phyloP scores from a whole-genome alignment of 2,797 vertebrate genomes.

The Amblyopsis hoosieri region DNA sequence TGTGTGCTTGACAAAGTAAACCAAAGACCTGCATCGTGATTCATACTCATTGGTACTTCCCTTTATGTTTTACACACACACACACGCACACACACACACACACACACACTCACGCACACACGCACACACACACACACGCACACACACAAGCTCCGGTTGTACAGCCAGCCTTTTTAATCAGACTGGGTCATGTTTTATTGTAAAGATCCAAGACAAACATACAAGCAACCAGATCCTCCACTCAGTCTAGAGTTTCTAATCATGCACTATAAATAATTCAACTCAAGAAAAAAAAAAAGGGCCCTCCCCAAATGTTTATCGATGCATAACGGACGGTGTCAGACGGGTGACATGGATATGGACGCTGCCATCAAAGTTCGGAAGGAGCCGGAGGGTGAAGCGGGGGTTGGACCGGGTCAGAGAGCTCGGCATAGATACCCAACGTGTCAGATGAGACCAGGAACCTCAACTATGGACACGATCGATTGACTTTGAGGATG shows the following conservation, averaged over 20 bases:
- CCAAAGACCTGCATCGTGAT: too few relatives aligned
- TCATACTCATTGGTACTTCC: background rate
- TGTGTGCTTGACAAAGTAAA: too few relatives aligned
- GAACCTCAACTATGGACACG: slow-evolving; percentile 54
- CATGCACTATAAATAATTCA: slow-evolving; percentile 90
- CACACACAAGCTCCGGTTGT: slow-evolving; percentile 27
- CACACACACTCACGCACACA: slow-evolving; percentile 22
- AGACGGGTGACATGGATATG: slow-evolving; percentile 81
- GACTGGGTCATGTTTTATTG: slow-evolving; percentile 76
- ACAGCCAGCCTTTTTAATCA: slow-evolving; percentile 65
- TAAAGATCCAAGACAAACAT: slow-evolving; percentile 80
- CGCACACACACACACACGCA: slow-evolving; percentile 15
- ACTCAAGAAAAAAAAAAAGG: slow-evolving; percentile 81
- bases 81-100: slow-evolving; percentile 11
- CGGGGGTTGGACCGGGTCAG: slow-evolving; percentile 60
- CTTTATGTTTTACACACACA: background rate
- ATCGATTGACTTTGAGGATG: slow-evolving; percentile 71
- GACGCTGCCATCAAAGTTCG: slow-evolving; percentile 76
- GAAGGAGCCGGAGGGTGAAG: slow-evolving; percentile 60
- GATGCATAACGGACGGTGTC: slow-evolving; percentile 81
- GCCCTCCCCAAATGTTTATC: slow-evolving; percentile 88
- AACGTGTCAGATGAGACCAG: slow-evolving; percentile 50
- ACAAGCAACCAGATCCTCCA: slow-evolving; percentile 79
- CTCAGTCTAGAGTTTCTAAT: slow-evolving; percentile 86
- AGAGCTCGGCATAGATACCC: slow-evolving; percentile 60